Base-by-base conservation (phyloP, 37 sponge, comb jelly and placozoan genomes). In the Hexactinellida sp. region DNA sequence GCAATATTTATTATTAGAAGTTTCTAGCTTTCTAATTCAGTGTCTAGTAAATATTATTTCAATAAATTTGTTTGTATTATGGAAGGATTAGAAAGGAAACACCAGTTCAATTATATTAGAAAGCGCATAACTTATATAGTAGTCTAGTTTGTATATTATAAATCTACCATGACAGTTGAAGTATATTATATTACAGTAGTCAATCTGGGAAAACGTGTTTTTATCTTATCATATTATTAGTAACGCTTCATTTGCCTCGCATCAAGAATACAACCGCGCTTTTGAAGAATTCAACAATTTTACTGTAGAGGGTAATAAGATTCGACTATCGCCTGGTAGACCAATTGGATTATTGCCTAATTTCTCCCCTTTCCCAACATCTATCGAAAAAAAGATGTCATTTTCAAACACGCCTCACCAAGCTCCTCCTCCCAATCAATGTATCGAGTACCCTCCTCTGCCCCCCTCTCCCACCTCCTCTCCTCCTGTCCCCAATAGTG, bases 201-300 rank as follows among this genome's bases (percentile, higher is more conserved):
- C n/a, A n/a, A n/a, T n/a, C n/a, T n/a, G n/a, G n/a, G 16, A 47
- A 47, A 19, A 16, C 52, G 16, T 47, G 9, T 19, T 16, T 47
- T 47, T 47, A 47, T 47, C 9, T 16, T 47, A 47, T 63, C 13
- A 23, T 63, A 21, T 23, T n/a, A 63, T n/a, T 63, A 63, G 76
- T 63, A 63, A 63, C 76, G 76, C 76, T 32, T 63, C 76, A n/a
- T 63, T 63, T 63, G 76, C 76, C 3, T 21, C 76, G 3, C 76
- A 63, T n/a, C 76, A 63, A 63, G 76, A 63, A 63, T 63, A 63
- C 76, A 23, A 63, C 34, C 76, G 76, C 13, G 76, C 76, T 63
- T 63, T 63, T 63, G 28, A 32, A 28, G 76, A 63, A n/a, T 63
- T 63, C 76, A 63, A 63, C 30, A 63, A 63, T 63, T 63, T 63